Evolutionary conservation across 1,140 invertebrate species (phyloP).

Genomic region (Diabrotica virgifera): DNA sequence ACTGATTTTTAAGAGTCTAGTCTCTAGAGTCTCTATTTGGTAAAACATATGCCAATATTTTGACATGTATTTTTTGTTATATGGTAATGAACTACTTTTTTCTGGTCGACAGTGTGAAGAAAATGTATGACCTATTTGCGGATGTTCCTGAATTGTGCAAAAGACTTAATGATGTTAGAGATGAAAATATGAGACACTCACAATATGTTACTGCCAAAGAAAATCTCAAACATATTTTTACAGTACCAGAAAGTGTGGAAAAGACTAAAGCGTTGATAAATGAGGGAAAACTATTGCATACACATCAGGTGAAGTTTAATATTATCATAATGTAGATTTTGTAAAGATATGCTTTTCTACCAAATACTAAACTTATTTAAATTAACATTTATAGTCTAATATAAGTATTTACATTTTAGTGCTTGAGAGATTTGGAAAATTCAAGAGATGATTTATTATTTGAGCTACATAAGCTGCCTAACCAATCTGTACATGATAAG

Average conservation of each 20-base stretch:
- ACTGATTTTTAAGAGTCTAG: too few species aligned
- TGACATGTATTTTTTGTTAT: background rate
- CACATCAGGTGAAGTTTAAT: slow-evolving; percentile 69
- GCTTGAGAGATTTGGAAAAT: slow-evolving; percentile 92
- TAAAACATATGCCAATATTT: too few species aligned
- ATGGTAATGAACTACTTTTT: background rate
- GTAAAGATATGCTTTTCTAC: background rate
- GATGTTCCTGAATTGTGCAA: slow-evolving; percentile 69
- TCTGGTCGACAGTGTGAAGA: slow-evolving; percentile 52
- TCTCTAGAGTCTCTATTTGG: too few species aligned
- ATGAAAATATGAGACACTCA: slow-evolving; percentile 90
- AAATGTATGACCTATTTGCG: slow-evolving; percentile 62
- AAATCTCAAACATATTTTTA: slow-evolving; percentile 97
- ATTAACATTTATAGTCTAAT: too few species aligned
- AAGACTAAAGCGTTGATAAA: slow-evolving; percentile 92
- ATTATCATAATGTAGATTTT: background rate
- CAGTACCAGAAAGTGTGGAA: slow-evolving; percentile 92
- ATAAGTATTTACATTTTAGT: slow-evolving; percentile 53
- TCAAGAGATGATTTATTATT: slow-evolving; percentile 93
- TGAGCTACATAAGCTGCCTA: slow-evolving; percentile 91
- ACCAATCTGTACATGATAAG: slow-evolving; percentile 87
- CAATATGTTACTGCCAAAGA: slow-evolving; percentile 97
- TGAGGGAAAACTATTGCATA: slow-evolving; percentile 91
- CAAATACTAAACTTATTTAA: too few species aligned
- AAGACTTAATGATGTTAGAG: slow-evolving; percentile 79